Base-by-base conservation (phyloP, 1,140 invertebrate species). In the Aradophagus sp. region DNA sequence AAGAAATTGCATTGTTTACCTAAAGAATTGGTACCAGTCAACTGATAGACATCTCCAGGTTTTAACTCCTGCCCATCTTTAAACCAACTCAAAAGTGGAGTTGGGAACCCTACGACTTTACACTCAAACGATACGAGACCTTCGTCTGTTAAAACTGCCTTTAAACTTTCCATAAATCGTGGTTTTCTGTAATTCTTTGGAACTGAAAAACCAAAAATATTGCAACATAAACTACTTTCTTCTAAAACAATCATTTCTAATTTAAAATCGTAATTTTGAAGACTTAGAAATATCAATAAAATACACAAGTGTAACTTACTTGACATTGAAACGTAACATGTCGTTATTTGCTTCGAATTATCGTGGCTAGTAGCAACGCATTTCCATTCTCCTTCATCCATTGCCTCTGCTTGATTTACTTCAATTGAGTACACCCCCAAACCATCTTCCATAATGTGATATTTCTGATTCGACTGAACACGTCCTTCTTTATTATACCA, bases 121-220 rank as follows among this genome's bases (percentile, higher is more conserved):
- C 95, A 97, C 79, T 97, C 95, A 75, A 97, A 96, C 0, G 94
- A 96, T 2, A 97, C 95, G 3, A 96, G 83, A 1, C 94, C 94
- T 87, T 96, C 95, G 78, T 96, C 94, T 0, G 95, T 96, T 13
- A 97, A 86, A 23, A 96, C 89, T 3, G 94, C 95, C 80, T 93
- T 93, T 12, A 96, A 86, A 67, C 91, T 93, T 80, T 97, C 95
- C 89, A 97, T 91, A 81, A 97, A 97, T 66, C 92, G 86, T 10
- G 95, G 95, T 79, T 93, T 93, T 67, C 93, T 89, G 75, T 95
- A 97, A 78, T 95, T 95, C 79, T 94, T 94, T 34, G 95, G 95
- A 81, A 95, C 92, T 93, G 78, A 14, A 84, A 87, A 73, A n/a
- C n/a, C n/a, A n/a, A n/a, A n/a, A n/a, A n/a, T n/a, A n/a, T 35